Conservation (phyloP, 2,113 vertebrate genomes). For the Antechinus flavipes region DNA sequence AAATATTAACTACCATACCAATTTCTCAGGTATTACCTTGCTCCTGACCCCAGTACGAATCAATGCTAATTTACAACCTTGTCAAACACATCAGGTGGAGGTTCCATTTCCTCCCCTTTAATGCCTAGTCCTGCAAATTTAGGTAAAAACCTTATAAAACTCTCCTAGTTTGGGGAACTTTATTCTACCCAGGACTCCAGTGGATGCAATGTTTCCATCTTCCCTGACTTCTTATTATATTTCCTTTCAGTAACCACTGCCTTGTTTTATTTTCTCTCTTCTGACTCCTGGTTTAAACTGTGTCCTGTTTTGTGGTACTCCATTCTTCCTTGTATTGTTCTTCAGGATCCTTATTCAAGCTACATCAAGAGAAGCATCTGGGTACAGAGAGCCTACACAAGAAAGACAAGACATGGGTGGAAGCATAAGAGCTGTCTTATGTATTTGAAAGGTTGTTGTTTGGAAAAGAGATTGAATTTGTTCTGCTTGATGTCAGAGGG, state of each 20-base stretch:
- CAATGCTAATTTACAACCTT: background rate
- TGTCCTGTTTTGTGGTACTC: background rate
- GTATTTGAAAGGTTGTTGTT: background rate
- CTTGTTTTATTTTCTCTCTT: background rate
- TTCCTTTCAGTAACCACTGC: background rate
- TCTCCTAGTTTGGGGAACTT: background rate
- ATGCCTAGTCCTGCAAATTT: background rate
- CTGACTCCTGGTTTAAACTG: background rate
- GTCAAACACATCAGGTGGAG: background rate
- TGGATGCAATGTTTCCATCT: background rate
- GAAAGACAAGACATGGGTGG: background rate
- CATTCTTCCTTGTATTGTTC: background rate
- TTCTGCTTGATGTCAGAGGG: background rate
- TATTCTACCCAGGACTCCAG: background rate
- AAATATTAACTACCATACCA: background rate
- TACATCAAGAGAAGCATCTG: background rate
- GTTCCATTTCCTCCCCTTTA: background rate
- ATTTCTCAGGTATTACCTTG: background rate
- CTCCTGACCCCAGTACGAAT: background rate
- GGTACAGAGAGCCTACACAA: background rate
- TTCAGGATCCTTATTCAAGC: background rate
- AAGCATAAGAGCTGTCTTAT: background rate
- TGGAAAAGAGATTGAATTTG: background rate
- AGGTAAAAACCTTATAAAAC: background rate
- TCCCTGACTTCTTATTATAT: background rate